Conservation (phyloP, 2,888 invertebrate genomes). For the Craniophora ligustri region DNA sequence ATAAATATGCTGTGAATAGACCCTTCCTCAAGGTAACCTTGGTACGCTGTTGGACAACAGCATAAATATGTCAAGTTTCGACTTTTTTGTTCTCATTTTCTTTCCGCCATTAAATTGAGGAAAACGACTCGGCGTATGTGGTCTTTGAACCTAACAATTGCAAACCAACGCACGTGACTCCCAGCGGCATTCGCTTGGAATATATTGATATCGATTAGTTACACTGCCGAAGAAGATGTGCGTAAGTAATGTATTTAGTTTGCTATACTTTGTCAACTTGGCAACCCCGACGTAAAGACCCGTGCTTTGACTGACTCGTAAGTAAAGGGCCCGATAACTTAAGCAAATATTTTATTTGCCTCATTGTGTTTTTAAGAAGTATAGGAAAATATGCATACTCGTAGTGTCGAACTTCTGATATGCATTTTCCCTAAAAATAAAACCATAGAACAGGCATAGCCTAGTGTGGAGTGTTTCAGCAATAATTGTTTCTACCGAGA, state of each 20-base stretch:
- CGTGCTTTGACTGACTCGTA: background rate
- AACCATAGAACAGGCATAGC: no score
- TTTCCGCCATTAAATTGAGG: conserved; percentile 21
- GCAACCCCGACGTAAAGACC: background rate
- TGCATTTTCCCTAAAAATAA: no score
- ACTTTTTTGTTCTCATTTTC: background rate
- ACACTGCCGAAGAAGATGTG: conserved; percentile 10
- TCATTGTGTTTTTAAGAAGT: no score
- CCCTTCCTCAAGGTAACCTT: no score
- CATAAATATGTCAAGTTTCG: no score
- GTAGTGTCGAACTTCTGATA: no score
- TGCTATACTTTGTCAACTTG: background rate
- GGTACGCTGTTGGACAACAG: no score
- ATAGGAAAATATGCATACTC: no score
- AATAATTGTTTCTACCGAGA: no score
- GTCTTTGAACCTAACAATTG: conserved; percentile 48
- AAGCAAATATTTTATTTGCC: no score
- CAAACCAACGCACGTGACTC: conserved; percentile 38
- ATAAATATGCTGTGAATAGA: no score
- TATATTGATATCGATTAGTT: conserved; percentile 41
- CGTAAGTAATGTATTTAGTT: conserved; percentile 9
- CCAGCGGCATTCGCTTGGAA: conserved; percentile 16
- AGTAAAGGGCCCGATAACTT: background rate
- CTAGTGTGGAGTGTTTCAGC: no score
- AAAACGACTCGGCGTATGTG: conserved; percentile 25